Percentiles rank a stretch among this genome's conserved stretches.
Evolutionary conservation across 1,140 invertebrate species (phyloP).

Genomic region (Drosophila hydei): DNA sequence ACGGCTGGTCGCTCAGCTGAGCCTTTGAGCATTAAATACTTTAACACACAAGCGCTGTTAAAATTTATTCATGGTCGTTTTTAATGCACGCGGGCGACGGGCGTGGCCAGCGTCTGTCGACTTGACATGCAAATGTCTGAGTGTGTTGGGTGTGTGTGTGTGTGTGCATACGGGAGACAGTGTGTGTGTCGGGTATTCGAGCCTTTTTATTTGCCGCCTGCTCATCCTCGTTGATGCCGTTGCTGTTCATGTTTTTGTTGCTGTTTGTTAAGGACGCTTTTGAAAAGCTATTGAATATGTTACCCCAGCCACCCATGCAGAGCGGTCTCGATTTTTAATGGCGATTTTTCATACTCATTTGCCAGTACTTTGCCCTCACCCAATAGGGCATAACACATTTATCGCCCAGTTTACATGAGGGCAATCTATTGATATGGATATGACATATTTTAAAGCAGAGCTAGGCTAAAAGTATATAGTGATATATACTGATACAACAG

Average conservation of each 20-base stretch:
- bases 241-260: constrained; percentile 53
- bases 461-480: too few relatives aligned
- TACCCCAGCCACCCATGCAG: constrained; percentile 34
- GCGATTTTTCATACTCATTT: constrained; percentile 76
- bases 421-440: too few relatives aligned
- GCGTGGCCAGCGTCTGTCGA: constrained; percentile 36
- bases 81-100: constrained; percentile 60
- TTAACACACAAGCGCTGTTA: constrained; percentile 80
- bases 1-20: constrained; percentile 70
- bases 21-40: constrained; percentile 81
- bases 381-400: constrained; percentile 16
- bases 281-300: constrained; percentile 80
- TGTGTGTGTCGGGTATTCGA: constrained; percentile 50
- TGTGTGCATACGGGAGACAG: constrained; percentile 33
- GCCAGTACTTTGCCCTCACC: constrained; percentile 23
- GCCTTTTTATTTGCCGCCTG: constrained; percentile 51
- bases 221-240: constrained; percentile 51
- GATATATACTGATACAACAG: too few relatives aligned
- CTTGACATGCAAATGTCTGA: constrained; percentile 78
- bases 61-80: constrained; percentile 81
- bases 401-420: not conserved
- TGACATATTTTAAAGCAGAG: too few relatives aligned
- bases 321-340: constrained; percentile 51
- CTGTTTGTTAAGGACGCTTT: constrained; percentile 73
- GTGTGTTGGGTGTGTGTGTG: constrained; percentile 41